A percentile compares a stretch with the other conserved stretches of the same genome.
phyloP scores from a whole-genome alignment of 2,888 invertebrate species.

The Cecidostiba fungosa region DNA sequence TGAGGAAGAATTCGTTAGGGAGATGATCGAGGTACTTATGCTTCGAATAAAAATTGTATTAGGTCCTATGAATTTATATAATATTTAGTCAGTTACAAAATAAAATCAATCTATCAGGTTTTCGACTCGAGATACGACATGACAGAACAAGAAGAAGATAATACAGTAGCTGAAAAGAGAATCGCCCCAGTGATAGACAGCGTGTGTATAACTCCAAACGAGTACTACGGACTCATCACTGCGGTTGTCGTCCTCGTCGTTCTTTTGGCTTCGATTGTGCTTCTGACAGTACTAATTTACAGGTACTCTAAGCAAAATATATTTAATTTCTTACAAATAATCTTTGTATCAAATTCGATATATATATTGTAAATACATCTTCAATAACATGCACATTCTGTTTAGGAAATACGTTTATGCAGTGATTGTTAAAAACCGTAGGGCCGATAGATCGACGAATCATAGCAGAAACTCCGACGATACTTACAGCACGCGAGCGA shows the following conservation, averaged over 20 bases:
- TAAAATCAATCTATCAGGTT: slow-evolving; percentile 82
- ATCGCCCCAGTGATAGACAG: slow-evolving; percentile 83
- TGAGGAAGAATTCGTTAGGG: slow-evolving; percentile 88
- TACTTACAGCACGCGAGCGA: slow-evolving; percentile 73
- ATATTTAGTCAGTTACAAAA: background rate
- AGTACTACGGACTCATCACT: slow-evolving; percentile 92
- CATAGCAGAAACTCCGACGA: slow-evolving; percentile 76
- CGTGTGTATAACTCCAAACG: slow-evolving; percentile 90
- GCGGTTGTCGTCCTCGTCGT: slow-evolving; percentile 89
- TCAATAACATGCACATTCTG: background rate
- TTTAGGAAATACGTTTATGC: slow-evolving; percentile 86
- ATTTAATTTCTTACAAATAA: background rate
- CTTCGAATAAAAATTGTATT: background rate
- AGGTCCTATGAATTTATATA: background rate
- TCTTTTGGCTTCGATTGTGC: slow-evolving; percentile 87
- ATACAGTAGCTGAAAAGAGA: slow-evolving; percentile 78
- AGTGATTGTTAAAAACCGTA: slow-evolving; percentile 82
- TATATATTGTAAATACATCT: background rate
- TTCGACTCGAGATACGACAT: slow-evolving; percentile 86
- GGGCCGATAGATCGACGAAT: slow-evolving; percentile 73
- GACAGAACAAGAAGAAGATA: slow-evolving; percentile 74
- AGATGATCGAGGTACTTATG: slow-evolving; percentile 91
- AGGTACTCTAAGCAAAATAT: slow-evolving; percentile 80
- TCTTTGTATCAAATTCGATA: slow-evolving; percentile 2
- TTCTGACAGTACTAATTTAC: slow-evolving; percentile 89